Conservation (phyloP, 2,113 vertebrate genomes). For the Ascaphus truei region DNA sequence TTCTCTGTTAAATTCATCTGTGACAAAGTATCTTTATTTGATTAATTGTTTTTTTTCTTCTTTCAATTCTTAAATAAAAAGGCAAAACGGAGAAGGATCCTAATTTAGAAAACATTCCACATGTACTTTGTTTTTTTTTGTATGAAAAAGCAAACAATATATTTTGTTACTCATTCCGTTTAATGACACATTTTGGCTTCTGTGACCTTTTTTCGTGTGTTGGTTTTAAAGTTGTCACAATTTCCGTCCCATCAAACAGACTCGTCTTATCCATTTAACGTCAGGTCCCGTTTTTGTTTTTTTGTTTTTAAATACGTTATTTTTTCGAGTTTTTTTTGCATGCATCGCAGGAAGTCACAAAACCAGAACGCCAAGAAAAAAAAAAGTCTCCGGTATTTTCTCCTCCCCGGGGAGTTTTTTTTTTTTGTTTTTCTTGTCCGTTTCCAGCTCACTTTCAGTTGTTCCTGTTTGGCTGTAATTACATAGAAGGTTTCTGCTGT, state of each 20-base stretch:
- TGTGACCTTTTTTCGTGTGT: conserved; percentile 55
- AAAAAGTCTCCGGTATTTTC: conserved; percentile 24
- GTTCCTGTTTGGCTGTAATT: conserved; percentile 43
- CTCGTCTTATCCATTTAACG: not conserved
- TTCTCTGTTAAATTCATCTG: conserved; percentile 52
- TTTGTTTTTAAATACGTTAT: conserved; percentile 38
- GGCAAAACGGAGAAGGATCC: conserved; percentile 47
- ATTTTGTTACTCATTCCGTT: conserved; percentile 38
- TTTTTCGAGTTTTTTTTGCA: conserved; percentile 50
- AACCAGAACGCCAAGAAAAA: conserved; percentile 55
- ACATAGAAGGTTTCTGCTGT: not conserved
- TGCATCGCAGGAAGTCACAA: conserved; percentile 56
- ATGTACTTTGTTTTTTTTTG: not conserved
- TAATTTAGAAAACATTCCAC: conserved; percentile 8
- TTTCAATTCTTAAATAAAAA: conserved; percentile 55
- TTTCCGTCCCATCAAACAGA: conserved; percentile 43
- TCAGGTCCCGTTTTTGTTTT: conserved; percentile 49
- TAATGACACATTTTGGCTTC: conserved; percentile 51
- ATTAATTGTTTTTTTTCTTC: conserved; percentile 52
- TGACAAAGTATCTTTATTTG: conserved; percentile 72
- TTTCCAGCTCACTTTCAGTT: conserved; percentile 22
- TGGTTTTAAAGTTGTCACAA: conserved; percentile 51
- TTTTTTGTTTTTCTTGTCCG: conserved; percentile 34
- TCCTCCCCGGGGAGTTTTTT: conserved; percentile 28
- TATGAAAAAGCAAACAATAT: not conserved